phyloP scores from a whole-genome alignment of 2,113 vertebrate genomes.

The Alexandromys fortis region DNA sequence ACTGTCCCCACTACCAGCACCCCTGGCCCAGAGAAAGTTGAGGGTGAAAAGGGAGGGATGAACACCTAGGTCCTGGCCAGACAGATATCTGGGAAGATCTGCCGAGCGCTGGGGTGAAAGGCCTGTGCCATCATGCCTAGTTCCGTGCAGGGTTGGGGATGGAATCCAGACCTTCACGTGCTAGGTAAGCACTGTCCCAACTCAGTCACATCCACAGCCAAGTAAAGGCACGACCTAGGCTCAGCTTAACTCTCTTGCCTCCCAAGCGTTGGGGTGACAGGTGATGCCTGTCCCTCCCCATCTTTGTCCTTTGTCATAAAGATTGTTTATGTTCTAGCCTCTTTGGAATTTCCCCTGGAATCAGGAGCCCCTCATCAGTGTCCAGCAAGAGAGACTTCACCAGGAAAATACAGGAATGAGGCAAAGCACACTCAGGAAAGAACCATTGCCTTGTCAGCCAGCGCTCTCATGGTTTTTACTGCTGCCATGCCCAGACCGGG shows the following conservation, averaged over 20 bases:
- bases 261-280: neutral
- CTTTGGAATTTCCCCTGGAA: neutral
- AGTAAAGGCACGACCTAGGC: neutral
- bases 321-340: neutral
- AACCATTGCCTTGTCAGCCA: neutral
- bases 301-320: neutral
- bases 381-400: neutral
- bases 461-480: neutral
- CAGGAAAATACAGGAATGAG: neutral
- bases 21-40: conserved; percentile 41
- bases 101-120: neutral
- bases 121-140: neutral
- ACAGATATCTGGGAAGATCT: neutral
- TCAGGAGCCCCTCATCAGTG: neutral
- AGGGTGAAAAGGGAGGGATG: neutral
- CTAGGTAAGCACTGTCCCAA: neutral
- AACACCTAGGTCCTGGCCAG: neutral
- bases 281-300: neutral
- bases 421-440: neutral
- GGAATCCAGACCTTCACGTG: neutral
- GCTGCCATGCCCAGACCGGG: neutral
- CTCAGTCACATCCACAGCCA: neutral
- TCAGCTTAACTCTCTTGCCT: neutral
- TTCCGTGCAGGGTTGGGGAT: neutral
- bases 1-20: neutral